phyloP scores from a whole-genome alignment of 2,113 vertebrate genomes.

The Thamnaconus septentrionalis region DNA sequence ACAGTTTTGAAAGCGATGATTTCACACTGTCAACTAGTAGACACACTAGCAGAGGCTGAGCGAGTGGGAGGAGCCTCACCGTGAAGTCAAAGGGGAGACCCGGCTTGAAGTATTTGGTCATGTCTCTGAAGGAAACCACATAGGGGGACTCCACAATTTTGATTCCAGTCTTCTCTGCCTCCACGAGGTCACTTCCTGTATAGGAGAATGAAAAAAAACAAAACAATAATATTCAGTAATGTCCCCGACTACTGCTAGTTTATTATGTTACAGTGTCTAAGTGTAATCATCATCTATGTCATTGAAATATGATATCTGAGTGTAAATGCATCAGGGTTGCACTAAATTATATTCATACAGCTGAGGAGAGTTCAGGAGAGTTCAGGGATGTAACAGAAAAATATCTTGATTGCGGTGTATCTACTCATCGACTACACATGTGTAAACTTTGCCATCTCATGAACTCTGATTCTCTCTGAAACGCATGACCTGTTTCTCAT shows the following conservation, averaged over 20 bases:
- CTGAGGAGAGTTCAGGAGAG: too few species aligned
- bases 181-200: constrained; percentile 90
- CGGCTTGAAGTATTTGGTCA: constrained; percentile 84
- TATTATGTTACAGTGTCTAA: too few species aligned
- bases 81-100: constrained; percentile 81
- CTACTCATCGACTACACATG: too few species aligned
- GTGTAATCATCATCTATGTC: too few species aligned
- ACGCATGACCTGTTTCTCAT: too few species aligned
- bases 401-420: too few species aligned
- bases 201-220: neutral
- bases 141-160: constrained; percentile 84
- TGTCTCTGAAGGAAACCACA: constrained; percentile 82
- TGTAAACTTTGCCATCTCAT: too few species aligned
- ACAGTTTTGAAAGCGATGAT: neutral
- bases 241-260: neutral
- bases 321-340: too few species aligned
- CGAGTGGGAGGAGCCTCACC: constrained; percentile 34
- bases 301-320: too few species aligned
- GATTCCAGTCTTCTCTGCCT: constrained; percentile 78
- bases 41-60: neutral
- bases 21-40: neutral
- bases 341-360: too few species aligned
- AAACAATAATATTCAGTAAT: neutral
- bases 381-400: too few species aligned
- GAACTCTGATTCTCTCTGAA: too few species aligned